Evolutionary conservation across 1,140 invertebrate species (phyloP).

Genomic region (Scaptomyza graminum): DNA sequence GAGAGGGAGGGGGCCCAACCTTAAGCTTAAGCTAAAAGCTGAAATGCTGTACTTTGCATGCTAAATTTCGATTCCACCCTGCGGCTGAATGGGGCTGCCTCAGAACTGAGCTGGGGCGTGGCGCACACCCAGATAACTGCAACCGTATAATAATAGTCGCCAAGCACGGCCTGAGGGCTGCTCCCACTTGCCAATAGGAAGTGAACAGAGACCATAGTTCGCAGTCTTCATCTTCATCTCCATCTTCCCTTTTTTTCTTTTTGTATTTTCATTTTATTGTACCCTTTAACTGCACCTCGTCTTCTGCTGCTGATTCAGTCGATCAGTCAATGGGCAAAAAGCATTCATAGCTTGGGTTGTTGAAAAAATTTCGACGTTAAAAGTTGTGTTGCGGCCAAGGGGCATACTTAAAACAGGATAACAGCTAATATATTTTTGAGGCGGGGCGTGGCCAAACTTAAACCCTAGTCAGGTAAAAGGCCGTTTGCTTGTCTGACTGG

Average conservation of each 20-base stretch:
- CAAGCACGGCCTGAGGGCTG: slow-evolving; percentile 62
- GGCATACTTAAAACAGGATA: slow-evolving; percentile 38
- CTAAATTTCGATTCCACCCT: slow-evolving; percentile 20
- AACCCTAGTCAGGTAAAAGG: neutral
- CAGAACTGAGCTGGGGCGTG: slow-evolving; percentile 24
- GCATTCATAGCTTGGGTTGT: no score
- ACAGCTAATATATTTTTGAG: slow-evolving; percentile 24
- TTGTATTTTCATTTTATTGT: neutral
- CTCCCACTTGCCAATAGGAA: slow-evolving; percentile 3
- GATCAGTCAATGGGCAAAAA: slow-evolving; percentile 67
- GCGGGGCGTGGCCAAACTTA: slow-evolving; percentile 20
- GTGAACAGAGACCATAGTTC: slow-evolving; percentile 7
- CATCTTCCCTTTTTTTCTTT: neutral
- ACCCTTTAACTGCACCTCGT: neutral
- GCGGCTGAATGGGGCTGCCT: slow-evolving; percentile 36
- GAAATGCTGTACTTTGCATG: no score
- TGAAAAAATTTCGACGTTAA: neutral
- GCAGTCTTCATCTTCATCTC: slow-evolving; percentile 9
- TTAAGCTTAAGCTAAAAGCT: neutral
- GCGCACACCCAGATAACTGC: slow-evolving; percentile 73
- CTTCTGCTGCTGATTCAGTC: slow-evolving; percentile 37
- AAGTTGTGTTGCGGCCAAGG: slow-evolving; percentile 34
- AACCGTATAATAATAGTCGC: slow-evolving; percentile 81
- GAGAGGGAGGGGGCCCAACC: neutral
- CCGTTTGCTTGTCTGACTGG: neutral